phyloP scores from a whole-genome alignment of 2,888 invertebrate species.

The Catocala nupta region DNA sequence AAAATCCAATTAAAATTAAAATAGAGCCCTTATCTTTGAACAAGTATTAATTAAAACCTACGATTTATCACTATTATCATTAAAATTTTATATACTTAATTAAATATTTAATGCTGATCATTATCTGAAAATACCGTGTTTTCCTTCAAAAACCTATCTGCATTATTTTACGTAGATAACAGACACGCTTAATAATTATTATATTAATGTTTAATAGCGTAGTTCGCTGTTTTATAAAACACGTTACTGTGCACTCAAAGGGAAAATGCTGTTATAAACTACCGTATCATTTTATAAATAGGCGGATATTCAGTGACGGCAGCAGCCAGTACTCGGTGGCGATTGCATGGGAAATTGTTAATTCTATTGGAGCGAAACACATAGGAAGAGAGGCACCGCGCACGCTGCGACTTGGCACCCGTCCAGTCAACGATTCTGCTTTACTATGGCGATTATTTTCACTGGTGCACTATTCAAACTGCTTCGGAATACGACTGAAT shows the following conservation, averaged over 20 bases:
- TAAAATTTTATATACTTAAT: slow-evolving; percentile 22
- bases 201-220: not conserved
- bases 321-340: slow-evolving; percentile 50
- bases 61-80: slow-evolving; percentile 45
- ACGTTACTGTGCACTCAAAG: not conserved
- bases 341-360: slow-evolving; percentile 76
- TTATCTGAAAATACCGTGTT: slow-evolving; percentile 2
- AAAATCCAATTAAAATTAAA: slow-evolving; percentile 56
- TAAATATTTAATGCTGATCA: slow-evolving; percentile 9
- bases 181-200: not conserved
- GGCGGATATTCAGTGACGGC: slow-evolving; percentile 57
- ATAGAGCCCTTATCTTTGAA: slow-evolving; percentile 52
- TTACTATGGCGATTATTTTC: slow-evolving; percentile 79
- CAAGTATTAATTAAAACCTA: slow-evolving; percentile 54
- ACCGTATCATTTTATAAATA: slow-evolving; percentile 28
- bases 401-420: slow-evolving; percentile 70
- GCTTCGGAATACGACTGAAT: slow-evolving; percentile 67
- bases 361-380: slow-evolving; percentile 79
- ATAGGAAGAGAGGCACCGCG: slow-evolving; percentile 70
- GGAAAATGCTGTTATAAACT: not conserved
- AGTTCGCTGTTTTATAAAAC: not conserved
- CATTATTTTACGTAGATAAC: not conserved
- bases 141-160: not conserved
- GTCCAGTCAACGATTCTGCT: slow-evolving; percentile 81
- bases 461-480: slow-evolving; percentile 74